Percentiles rank a stretch among this genome's conserved stretches.
Conservation (phyloP, 2,888 invertebrate species). For the Stenichneumon culpator region DNA sequence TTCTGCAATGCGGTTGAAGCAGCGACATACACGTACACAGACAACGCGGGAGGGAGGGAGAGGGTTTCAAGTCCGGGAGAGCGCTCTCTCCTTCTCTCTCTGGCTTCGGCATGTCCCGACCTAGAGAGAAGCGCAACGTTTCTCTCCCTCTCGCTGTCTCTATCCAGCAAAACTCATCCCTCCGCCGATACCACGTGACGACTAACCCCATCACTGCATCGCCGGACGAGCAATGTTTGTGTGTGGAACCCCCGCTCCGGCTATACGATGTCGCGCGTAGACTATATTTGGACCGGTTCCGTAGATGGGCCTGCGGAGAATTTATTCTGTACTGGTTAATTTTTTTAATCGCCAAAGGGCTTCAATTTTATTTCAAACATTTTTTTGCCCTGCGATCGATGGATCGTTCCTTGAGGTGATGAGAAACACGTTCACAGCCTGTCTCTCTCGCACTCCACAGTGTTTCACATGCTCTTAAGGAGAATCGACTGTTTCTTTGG, state of each 20-base stretch:
- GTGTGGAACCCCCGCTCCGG: conserved; percentile 6
- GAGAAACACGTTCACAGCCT: no score
- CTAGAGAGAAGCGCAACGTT: conserved; percentile 48
- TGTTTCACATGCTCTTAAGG: no score
- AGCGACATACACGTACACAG: conserved; percentile 70
- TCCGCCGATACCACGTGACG: conserved; percentile 54
- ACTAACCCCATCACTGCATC: conserved; percentile 60
- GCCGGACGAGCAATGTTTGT: conserved; percentile 57
- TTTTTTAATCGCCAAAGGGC: no score
- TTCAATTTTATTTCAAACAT: no score
- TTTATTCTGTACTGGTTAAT: not conserved
- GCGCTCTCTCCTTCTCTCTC: conserved; percentile 17
- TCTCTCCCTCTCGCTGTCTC: conserved; percentile 50
- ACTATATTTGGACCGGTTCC: conserved; percentile 12
- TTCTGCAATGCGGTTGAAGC: conserved; percentile 83
- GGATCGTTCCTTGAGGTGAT: no score
- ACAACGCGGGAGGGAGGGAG: conserved; percentile 44
- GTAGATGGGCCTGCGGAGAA: not conserved
- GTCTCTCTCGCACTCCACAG: no score
- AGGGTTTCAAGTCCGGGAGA: conserved; percentile 39
- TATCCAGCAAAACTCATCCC: conserved; percentile 47
- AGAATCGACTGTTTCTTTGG: no score
- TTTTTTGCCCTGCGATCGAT: no score
- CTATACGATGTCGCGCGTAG: conserved; percentile 26
- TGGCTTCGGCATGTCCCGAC: conserved; percentile 37